A percentile compares a stretch with the other conserved stretches of the same genome.
phyloP scores from a whole-genome alignment of 1,140 invertebrate species.

The Asobara japonica region DNA sequence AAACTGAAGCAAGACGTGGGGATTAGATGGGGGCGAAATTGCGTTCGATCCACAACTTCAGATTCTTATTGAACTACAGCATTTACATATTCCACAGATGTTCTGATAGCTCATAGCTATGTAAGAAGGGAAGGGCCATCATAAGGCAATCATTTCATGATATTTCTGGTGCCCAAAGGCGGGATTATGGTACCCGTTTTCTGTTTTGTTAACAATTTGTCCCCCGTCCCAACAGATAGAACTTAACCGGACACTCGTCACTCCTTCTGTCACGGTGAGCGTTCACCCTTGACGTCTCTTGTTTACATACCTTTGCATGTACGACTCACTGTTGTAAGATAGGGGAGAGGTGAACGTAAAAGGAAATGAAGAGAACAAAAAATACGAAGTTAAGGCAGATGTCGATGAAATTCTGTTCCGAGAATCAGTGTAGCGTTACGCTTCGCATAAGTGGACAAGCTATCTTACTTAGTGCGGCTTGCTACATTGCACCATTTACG shows the following conservation, averaged over 20 bases:
- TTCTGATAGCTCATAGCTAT: too few species aligned
- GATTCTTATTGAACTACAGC: too few species aligned
- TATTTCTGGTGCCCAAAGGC: too few species aligned
- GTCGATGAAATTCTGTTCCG: constrained; percentile 65
- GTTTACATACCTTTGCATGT: constrained; percentile 32
- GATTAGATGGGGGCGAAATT: too few species aligned
- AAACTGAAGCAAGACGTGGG: too few species aligned
- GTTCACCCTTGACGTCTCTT: constrained; percentile 57
- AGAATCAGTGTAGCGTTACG: constrained; percentile 63
- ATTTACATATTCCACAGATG: too few species aligned
- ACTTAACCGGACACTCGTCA: constrained; percentile 24
- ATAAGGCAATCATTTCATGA: too few species aligned
- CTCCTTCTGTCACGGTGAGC: constrained; percentile 56
- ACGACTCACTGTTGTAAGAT: constrained; percentile 35
- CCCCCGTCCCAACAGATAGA: background rate
- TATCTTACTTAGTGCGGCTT: constrained; percentile 64
- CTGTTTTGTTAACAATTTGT: too few species aligned
- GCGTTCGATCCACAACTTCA: too few species aligned
- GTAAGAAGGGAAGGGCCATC: too few species aligned
- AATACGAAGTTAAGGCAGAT: constrained; percentile 53
- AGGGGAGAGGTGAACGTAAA: constrained; percentile 17
- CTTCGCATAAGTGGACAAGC: constrained; percentile 66
- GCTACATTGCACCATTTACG: constrained; percentile 52
- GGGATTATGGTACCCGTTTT: too few species aligned
- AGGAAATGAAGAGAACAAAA: constrained; percentile 16